phyloP scores from a whole-genome alignment of 2,888 invertebrate species.

The Drosophila basisetae region DNA sequence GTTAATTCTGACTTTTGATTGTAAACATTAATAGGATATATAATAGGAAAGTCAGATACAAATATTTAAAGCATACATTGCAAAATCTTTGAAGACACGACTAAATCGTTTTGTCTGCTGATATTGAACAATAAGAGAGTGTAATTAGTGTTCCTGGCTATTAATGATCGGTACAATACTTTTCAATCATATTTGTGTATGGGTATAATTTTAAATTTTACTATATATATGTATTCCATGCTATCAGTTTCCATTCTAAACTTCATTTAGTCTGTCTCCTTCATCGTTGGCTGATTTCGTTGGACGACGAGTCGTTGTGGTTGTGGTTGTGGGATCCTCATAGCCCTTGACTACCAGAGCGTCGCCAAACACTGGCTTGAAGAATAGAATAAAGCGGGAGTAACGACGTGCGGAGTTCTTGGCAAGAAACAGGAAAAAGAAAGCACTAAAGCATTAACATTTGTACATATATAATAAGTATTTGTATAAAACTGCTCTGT shows the following conservation, averaged over 20 bases:
- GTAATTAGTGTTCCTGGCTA: neutral
- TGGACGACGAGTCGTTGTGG: conserved; percentile 70
- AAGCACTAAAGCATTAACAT: neutral
- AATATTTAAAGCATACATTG: neutral
- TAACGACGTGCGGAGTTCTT: conserved; percentile 92
- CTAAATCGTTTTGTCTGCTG: neutral
- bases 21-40: neutral
- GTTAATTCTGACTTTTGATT: neutral
- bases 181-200: neutral
- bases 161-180: neutral
- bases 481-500: neutral
- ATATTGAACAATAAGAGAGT: neutral
- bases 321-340: conserved; percentile 84
- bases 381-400: conserved; percentile 89
- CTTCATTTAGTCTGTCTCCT: conserved; percentile 49
- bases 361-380: conserved; percentile 91
- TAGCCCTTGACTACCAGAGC: conserved; percentile 90
- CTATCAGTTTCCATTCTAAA: conserved; percentile 28
- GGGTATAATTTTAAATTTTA: neutral
- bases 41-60: neutral
- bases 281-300: conserved; percentile 48
- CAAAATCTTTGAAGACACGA: neutral
- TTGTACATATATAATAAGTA: neutral
- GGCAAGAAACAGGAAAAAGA: conserved; percentile 81
- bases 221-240: neutral